These are phyloP conservation scores for Dendrocopos noguchii DNA, from an alignment of 2,113 vertebrate genomes.

Conservation along the genomic window DNA sequence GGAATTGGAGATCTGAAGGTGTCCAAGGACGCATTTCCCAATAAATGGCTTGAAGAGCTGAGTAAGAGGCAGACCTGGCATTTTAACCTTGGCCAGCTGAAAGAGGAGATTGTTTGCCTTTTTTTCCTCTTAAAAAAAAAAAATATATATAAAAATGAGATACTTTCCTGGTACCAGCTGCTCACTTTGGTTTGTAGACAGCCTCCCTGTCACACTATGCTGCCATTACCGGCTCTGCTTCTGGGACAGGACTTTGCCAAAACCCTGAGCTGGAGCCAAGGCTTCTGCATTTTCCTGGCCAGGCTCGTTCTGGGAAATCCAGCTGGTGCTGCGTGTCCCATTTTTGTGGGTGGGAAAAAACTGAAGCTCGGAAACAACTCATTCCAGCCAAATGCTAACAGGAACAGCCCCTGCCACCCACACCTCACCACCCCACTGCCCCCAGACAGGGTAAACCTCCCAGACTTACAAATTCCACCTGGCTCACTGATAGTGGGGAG, in stretches of 20 bases:
- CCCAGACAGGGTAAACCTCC: neutral
- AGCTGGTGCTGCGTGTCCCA: neutral
- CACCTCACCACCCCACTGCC: neutral
- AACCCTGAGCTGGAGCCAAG: neutral
- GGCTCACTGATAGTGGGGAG: neutral
- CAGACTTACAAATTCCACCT: neutral
- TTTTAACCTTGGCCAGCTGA: neutral
- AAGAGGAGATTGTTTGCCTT: neutral
- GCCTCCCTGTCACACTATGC: neutral
- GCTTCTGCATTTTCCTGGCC: conserved; percentile 45
- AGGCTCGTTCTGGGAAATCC: conserved; percentile 69
- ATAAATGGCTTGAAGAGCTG: neutral
- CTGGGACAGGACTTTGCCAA: neutral
- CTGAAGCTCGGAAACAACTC: conserved; percentile 49
- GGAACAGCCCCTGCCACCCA: conserved; percentile 47
- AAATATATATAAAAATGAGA: neutral
- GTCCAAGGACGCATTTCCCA: neutral
- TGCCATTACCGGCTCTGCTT: neutral
- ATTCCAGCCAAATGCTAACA: conserved; percentile 54
- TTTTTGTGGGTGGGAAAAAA: conserved; percentile 22
- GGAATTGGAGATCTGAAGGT: neutral
- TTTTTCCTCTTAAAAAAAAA: neutral
- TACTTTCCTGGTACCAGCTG: neutral
- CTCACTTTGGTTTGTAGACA: neutral
- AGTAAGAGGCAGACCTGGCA: neutral